Evolutionary conservation across 2,888 invertebrate species (phyloP).

Genomic region (Xylota segnis): DNA sequence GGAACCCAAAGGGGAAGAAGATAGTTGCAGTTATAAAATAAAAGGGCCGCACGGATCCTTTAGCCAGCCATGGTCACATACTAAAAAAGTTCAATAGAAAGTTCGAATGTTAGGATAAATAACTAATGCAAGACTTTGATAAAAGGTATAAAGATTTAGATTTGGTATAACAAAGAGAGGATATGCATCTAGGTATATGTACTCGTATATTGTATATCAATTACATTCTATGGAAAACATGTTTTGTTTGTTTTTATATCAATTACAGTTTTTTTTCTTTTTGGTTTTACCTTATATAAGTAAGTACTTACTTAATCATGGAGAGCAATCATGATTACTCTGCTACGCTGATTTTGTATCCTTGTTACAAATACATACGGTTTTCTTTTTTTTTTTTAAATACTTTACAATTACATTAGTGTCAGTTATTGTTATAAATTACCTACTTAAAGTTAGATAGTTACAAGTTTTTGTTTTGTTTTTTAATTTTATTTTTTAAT

Average conservation of each 20-base stretch:
- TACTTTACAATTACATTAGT: constrained; percentile 62
- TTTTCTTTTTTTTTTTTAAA: constrained; percentile 42
- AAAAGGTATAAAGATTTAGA: neutral
- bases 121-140: constrained; percentile 9
- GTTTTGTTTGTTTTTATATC: constrained; percentile 51
- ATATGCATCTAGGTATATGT: constrained; percentile 43
- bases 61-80: neutral
- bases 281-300: too few species aligned
- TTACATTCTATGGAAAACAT: constrained; percentile 71
- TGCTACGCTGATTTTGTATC: constrained; percentile 15
- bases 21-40: too few species aligned
- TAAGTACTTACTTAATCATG: constrained; percentile 29
- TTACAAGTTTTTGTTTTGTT: constrained; percentile 43
- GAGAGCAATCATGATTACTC: constrained; percentile 26
- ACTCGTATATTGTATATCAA: constrained; percentile 14
- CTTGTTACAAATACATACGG: constrained; percentile 47
- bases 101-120: neutral
- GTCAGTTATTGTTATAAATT: constrained; percentile 50
- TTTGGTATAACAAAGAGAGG: constrained; percentile 27
- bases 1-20: too few species aligned
- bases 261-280: constrained; percentile 44
- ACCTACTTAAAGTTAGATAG: constrained; percentile 72
- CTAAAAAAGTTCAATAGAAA: constrained; percentile 1
- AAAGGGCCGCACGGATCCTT: neutral
- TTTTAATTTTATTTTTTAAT: constrained; percentile 23